Percentiles rank a stretch among this genome's conserved stretches.
Evolutionary conservation across 2,113 vertebrate species (phyloP).

Genomic region (Hypomesus transpacificus): DNA sequence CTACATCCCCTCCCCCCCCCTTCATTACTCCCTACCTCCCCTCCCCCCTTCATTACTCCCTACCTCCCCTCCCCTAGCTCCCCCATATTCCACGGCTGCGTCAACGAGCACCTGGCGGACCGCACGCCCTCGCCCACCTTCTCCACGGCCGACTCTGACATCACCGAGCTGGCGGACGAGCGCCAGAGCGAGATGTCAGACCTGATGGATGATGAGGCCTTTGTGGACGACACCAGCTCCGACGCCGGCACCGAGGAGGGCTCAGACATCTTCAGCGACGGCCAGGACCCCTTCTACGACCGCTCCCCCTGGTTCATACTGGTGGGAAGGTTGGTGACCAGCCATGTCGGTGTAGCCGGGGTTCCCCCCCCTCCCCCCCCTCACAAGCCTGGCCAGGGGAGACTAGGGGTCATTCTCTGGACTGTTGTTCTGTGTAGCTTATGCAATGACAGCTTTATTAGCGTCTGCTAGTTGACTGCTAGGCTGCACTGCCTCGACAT

Average conservation of each 20-base stretch:
- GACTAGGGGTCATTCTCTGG: conserved; percentile 75
- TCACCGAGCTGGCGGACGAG: conserved; percentile 97
- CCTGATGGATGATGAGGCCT: conserved; percentile 95
- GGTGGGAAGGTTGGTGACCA: conserved; percentile 99
- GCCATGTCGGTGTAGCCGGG: conserved; percentile 26
- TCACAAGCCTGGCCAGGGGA: conserved; percentile 61
- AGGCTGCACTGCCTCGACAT: too few relatives aligned
- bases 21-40: conserved; percentile 19
- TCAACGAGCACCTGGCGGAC: conserved; percentile 94
- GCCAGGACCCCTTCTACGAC: conserved; percentile 99
- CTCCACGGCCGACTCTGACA: conserved; percentile 97
- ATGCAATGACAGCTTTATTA: too few relatives aligned
- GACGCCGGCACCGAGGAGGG: conserved; percentile 97
- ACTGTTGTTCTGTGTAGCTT: background rate
- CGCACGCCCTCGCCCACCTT: conserved; percentile 99
- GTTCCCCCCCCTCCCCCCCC: conserved; percentile 43
- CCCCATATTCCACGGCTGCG: conserved; percentile 98
- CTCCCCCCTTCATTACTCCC: conserved; percentile 72
- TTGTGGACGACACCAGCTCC: conserved; percentile 97
- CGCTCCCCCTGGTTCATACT: conserved; percentile 99
- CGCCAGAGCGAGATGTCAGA: conserved; percentile 98
- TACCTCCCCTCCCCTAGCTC: conserved; percentile 78
- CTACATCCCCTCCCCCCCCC: conserved; percentile 12
- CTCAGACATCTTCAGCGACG: conserved; percentile 97
- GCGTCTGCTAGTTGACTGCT: too few relatives aligned